These are phyloP conservation scores for Sebastes ruberrimus DNA, from an alignment of 2,797 vertebrate species.

Conservation along the genomic window DNA sequence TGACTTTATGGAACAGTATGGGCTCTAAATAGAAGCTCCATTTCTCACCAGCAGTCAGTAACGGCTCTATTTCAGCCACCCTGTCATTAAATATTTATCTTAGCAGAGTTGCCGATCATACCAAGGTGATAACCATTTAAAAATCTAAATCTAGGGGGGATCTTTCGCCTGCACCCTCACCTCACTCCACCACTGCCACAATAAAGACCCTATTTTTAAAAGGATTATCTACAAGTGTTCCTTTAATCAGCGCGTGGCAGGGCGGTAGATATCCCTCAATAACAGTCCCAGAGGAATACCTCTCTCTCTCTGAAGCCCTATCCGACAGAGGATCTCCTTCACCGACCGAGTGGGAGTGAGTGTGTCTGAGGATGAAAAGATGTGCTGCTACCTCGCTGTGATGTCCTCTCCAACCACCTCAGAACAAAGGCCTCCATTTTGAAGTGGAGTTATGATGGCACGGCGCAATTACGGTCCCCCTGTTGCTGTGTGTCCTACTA, in stretches of 20 bases:
- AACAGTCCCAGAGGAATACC: conserved; percentile 79
- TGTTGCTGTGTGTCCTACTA: conserved; percentile 58
- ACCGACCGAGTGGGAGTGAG: conserved; percentile 65
- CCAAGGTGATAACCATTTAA: conserved; percentile 80
- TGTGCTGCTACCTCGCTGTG: conserved; percentile 65
- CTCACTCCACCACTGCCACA: conserved; percentile 29
- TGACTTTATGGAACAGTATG: conserved; percentile 74
- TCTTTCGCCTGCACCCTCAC: conserved; percentile 7
- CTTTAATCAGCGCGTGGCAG: conserved; percentile 81
- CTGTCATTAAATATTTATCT: conserved; percentile 85
- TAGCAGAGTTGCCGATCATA: conserved; percentile 72
- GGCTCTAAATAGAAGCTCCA: conserved; percentile 81
- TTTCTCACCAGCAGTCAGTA: conserved; percentile 80
- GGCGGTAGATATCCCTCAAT: conserved; percentile 75
- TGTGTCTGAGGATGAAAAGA: conserved; percentile 76
- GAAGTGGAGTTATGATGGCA: conserved; percentile 72
- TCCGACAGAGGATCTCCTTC: conserved; percentile 82
- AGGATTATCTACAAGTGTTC: conserved; percentile 82
- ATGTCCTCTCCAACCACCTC: conserved; percentile 71
- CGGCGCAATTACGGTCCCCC: conserved; percentile 55
- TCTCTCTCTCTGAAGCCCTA: conserved; percentile 72
- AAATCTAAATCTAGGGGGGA: conserved; percentile 69
- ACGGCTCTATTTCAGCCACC: conserved; percentile 82
- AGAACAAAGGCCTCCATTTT: conserved; percentile 75
- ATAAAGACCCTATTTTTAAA: conserved; percentile 75